Conservation (phyloP, 2,113 vertebrate species). For the Python bivittatus region DNA sequence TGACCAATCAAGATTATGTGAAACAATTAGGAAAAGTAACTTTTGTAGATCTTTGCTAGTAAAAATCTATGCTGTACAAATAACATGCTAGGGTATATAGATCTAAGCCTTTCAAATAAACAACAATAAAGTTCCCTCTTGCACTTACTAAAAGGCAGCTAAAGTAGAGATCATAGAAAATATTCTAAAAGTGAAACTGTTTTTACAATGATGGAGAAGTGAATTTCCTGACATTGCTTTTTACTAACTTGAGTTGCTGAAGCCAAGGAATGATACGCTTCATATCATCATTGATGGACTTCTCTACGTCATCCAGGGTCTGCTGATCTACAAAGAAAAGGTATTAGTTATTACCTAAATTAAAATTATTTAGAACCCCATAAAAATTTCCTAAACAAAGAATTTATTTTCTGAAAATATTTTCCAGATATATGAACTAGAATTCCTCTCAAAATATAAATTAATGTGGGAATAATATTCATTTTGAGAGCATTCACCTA, state of each 20-base stretch:
- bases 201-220: neutral
- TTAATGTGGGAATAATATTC: too few relatives aligned
- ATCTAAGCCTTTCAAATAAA: neutral
- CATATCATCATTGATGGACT: conserved; percentile 95
- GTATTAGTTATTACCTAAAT: conserved; percentile 26
- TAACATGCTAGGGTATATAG: neutral
- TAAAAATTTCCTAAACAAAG: too few relatives aligned
- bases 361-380: too few relatives aligned
- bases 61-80: neutral
- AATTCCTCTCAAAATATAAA: too few relatives aligned
- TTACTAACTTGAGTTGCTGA: conserved; percentile 90
- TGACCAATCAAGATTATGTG: neutral
- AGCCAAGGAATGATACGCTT: conserved; percentile 94
- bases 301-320: conserved; percentile 94
- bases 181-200: neutral
- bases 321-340: conserved; percentile 82
- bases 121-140: neutral
- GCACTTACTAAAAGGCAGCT: neutral
- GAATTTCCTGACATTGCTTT: neutral
- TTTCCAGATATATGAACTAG: too few relatives aligned
- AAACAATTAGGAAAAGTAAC: neutral
- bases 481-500: too few relatives aligned
- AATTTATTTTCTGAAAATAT: too few relatives aligned
- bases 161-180: neutral
- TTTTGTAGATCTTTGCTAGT: neutral